Evolutionary conservation across 2,888 invertebrate species (phyloP).

Genomic region (Eristalis intricaria): DNA sequence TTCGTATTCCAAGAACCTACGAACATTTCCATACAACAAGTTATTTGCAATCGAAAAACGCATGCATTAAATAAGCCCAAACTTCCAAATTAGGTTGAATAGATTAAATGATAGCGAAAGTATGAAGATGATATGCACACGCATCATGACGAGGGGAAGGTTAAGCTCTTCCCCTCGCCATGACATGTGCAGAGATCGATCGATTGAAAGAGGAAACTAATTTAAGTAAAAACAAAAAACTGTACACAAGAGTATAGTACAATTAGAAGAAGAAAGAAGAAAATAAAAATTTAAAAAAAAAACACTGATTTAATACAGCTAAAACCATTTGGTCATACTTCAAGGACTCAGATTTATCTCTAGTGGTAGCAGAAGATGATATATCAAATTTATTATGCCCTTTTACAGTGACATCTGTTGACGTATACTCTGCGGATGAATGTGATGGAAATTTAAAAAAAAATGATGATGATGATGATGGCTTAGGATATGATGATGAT

Average conservation of each 20-base stretch:
- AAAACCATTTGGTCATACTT: conserved; percentile 78
- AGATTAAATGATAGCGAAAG: conserved; percentile 11
- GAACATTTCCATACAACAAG: conserved; percentile 20
- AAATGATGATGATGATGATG: conserved; percentile 63
- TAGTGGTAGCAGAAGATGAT: conserved; percentile 75
- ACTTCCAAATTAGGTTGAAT: conserved; percentile 56
- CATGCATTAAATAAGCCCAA: conserved; percentile 55
- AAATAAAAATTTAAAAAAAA: background rate
- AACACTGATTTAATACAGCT: conserved; percentile 35
- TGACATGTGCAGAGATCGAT: background rate
- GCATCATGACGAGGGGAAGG: too few relatives aligned
- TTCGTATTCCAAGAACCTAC: background rate
- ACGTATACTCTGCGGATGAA: conserved; percentile 72
- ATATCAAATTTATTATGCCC: conserved; percentile 69
- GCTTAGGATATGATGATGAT: conserved; percentile 42
- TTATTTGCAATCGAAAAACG: conserved; percentile 17
- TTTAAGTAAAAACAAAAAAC: conserved; percentile 31
- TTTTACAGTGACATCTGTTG: conserved; percentile 64
- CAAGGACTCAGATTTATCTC: conserved; percentile 79
- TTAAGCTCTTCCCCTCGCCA: too few relatives aligned
- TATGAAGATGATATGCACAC: conserved; percentile 17
- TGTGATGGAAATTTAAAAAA: conserved; percentile 51
- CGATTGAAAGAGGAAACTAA: conserved; percentile 8
- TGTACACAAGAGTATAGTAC: conserved; percentile 49
- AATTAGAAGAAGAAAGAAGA: conserved; percentile 10